A percentile compares a stretch with the other conserved stretches of the same genome.
Evolutionary conservation across 1,140 invertebrate species (phyloP).

Genomic region (Mercenaria mercenaria): DNA sequence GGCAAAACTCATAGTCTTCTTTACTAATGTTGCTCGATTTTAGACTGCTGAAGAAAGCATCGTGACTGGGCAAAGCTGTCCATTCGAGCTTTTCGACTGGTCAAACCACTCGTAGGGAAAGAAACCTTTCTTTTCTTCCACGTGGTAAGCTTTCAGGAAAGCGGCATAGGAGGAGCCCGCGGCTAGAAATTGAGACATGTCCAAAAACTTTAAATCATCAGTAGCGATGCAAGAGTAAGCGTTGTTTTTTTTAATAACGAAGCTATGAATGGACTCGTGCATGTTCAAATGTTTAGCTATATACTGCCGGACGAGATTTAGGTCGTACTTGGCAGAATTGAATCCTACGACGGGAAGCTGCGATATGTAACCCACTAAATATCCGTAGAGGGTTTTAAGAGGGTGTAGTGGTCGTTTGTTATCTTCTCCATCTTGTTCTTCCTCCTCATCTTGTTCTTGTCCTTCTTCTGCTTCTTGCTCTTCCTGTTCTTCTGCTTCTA

Average conservation of each 20-base stretch:
- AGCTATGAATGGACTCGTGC: background rate
- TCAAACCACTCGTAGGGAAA: conserved; percentile 74
- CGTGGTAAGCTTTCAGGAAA: conserved; percentile 54
- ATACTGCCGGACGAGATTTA: conserved; percentile 47
- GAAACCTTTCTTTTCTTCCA: conserved; percentile 61
- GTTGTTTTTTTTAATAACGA: conserved; percentile 58
- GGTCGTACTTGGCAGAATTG: conserved; percentile 54
- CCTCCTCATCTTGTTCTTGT: background rate
- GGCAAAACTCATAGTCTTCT: conserved; percentile 64
- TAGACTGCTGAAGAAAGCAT: conserved; percentile 66
- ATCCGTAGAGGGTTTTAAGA: background rate
- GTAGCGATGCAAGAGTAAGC: conserved; percentile 44
- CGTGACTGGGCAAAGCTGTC: no score
- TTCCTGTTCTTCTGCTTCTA: background rate
- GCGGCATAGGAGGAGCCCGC: conserved; percentile 47
- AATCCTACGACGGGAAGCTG: conserved; percentile 48
- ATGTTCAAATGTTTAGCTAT: conserved; percentile 21
- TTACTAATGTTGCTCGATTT: conserved; percentile 52
- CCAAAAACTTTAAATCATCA: conserved; percentile 57
- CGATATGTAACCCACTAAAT: conserved; percentile 1
- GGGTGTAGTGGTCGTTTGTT: background rate
- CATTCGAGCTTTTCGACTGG: no score
- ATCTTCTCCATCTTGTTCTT: background rate
- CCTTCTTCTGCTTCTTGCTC: background rate
- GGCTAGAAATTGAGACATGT: conserved; percentile 61